Evolutionary conservation across 2,797 vertebrate species (phyloP).

Genomic region (Sebastes cheni): DNA sequence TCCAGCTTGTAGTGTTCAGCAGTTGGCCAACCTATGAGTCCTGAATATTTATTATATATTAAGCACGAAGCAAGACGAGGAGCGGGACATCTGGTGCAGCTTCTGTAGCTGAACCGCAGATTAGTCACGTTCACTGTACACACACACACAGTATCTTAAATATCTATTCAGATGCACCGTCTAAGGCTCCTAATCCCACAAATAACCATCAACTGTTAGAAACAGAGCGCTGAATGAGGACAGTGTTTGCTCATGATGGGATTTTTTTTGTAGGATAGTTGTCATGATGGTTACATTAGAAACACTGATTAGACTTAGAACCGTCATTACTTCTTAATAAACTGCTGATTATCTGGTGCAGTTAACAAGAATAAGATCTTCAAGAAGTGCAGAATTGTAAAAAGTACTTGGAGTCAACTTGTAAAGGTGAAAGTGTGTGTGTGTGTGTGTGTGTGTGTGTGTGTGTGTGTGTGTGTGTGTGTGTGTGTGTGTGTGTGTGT

Average conservation of each 20-base stretch:
- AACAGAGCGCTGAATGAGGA: not conserved
- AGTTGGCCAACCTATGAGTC: not conserved
- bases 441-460: conserved; percentile 11
- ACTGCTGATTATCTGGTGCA: not conserved
- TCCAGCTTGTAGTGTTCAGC: not conserved
- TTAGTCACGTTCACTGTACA: conserved; percentile 5
- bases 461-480: conserved; percentile 16
- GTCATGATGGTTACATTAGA: not conserved
- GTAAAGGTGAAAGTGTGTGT: not conserved
- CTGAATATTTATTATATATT: not conserved
- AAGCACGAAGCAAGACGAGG: not conserved
- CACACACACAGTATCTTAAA: not conserved
- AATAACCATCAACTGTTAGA: not conserved
- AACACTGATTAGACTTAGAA: not conserved
- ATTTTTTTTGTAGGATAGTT: not conserved
- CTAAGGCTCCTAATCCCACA: not conserved
- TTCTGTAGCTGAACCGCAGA: conserved; percentile 19
- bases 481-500: conserved; percentile 16
- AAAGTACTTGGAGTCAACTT: not conserved
- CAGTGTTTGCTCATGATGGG: not conserved
- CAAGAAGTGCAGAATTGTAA: not conserved
- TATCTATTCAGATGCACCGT: not conserved
- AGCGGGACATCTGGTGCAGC: conserved; percentile 37
- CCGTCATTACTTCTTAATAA: not conserved
- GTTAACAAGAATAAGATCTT: not conserved